Base-by-base conservation (phyloP, 2,888 invertebrate species). In the Nipponacmea schrenckii region DNA sequence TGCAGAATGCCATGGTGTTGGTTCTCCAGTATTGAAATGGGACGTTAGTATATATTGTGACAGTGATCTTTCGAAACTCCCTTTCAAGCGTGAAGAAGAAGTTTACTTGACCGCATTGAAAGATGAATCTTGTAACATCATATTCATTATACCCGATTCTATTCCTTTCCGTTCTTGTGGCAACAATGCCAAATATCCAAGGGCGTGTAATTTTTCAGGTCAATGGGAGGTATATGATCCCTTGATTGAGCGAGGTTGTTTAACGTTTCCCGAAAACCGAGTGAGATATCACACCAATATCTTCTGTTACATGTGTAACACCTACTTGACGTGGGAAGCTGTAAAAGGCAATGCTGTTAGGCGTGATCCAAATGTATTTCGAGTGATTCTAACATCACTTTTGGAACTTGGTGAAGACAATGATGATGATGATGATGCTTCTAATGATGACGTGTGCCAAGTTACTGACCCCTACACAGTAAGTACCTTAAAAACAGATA, bases 1-100 rank as follows among this genome's bases (percentile, higher is more conserved):
- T 64, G 73, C 73, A 1, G 48, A 64, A 64, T 73, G 73, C 31
- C 17, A 70, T 64, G 73, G 69, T 7, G 62, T 39, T 20, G 20
- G 24, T 24, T 24, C 20, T 56, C 39, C 7, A 31, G 50, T 8
- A 24, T 10, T 24, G 20, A 24, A 20, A 56, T 56, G 56, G 56
- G 14, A 56, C 20, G 15, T 24, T 24, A 56, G 24, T 24, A 24
- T 56, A 10, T 10, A 24, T 24, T 56, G 56, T 24, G 24, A 0
- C 0, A 12, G 12, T 12, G 56, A 14, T 24, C 24, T 20, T 0
- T 20, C 56, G 56, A 56, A 10, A 56, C 17, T 17, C 1, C n/a
- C 17, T 20, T 20, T 20, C 1, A 24, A 20, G 2, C 10, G 20
- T 12, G 20, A 56, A 24, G 20, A 56, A 24, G 20, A 56, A 12